Base-by-base conservation (phyloP, 1,140 invertebrate species). In the Euura lappo region DNA sequence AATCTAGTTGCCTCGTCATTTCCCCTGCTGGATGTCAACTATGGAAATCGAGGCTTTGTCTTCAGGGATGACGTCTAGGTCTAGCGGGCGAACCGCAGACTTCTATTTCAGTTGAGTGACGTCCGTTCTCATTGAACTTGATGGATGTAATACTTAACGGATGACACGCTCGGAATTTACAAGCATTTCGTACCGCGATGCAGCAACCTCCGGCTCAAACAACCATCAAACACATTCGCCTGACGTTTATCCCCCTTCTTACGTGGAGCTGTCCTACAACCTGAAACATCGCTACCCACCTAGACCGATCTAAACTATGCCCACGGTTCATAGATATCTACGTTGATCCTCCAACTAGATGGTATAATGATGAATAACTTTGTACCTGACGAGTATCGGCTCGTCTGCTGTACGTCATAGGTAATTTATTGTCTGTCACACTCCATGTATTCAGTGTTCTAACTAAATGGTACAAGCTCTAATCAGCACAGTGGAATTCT, bases 181-280 rank as follows among this genome's bases (percentile, higher is more conserved):
- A 60, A n/a, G 6, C 51, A 60, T 60, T 60, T 60, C 8, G 51
- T 51, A 7, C 7, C 11, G 47, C 47, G 28, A 28, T 28, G 28
- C 28, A 51, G 47, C 47, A n/a, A 11, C 51, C 13, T 3, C 51
- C 10, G 51, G 51, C 51, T 60, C 51, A 60, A 60, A 60, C 51
- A n/a, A 60, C 13, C 51, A 60, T 60, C 51, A 60, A 60, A 60
- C 51, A 60, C 13, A 60, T 8, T 28, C 10, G 51, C 51, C 51
- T 60, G 51, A 60, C 51, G 51, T 60, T 60, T 60, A 60, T 60
- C 51, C 51, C 28, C 28, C 51, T 60, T 60, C 51, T n/a, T 60
- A 60, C 51, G 51, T n/a, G 51, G 13, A 60, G 13, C 51, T 60
- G 51, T 60, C 51, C 51, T 3, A 6, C 0, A n/a, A n/a, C 13